Evolutionary conservation across 1,140 invertebrate species (phyloP), one percentile per base, ranked within the genome.

Genomic region (Rhagoletis zephyria): DNA sequence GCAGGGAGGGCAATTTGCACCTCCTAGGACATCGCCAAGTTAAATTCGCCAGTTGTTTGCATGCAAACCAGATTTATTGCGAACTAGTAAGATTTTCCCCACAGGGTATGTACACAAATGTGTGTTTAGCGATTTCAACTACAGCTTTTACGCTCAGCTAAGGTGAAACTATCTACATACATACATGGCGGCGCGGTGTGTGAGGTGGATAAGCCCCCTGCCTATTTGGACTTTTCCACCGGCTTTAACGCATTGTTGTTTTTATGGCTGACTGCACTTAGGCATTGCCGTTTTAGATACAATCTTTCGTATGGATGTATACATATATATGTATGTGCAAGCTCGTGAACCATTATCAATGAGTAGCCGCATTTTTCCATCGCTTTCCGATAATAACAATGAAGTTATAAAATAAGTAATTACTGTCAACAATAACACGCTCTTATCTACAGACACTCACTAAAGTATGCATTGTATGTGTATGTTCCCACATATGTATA

Each of bases 191-290:
- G 4, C 40, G 42, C 45, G 42, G 12, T 14, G 67, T 42, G 67
- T 5, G 51, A 51, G 74, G 19, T n/a, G 48, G 56, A 10, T 56
- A n/a, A 19, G 48, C 48, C 48, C 74, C 19, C 48, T 70, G 48
- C 48, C 4, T 30, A 56, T 30, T 10, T 81, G 6, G 48, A 12
- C 6, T 81, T 81, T 56, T 81, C 74, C 48, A 30, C 9, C 48
- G 16, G 16, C 16, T n/a, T 81, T 51, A 81, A 51, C 9, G 74
- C 48, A 16, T 81, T 19, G 74, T 56, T 56, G n/a, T 81, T 81
- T 81, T 81, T 45, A 30, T 81, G 48, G 9, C 19, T 56, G 51
- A 81, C 40, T 56, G 48, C 45, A 81, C 48, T 81, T 81, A n/a
- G 19, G 45, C 74, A 74, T 56, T 56, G 5, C 51, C 51, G 51